Evolutionary conservation across 2,113 vertebrate species (phyloP), one percentile per base, ranked within the genome.

Genomic region (Pelecanoides urinatrix): DNA sequence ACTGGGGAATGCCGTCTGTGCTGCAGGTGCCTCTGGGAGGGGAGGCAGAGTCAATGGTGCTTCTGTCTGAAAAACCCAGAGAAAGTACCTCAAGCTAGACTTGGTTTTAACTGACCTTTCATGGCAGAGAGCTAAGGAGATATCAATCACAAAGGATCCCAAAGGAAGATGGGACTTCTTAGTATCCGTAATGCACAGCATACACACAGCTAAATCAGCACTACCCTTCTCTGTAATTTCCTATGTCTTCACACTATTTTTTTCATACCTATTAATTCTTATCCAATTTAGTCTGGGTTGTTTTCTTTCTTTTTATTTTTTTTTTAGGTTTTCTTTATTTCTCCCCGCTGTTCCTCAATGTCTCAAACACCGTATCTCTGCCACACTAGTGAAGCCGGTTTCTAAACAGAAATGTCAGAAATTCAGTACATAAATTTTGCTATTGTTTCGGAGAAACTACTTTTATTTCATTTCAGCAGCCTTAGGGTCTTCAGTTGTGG

Each of bases 1-100:
- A 2, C 34, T 26, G 38, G 47, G 61, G 16, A 68, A 17, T 0
- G 1, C 21, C 0, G 0, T 55, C 47, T 25, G 58, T 0, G 1
- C 3, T 32, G 34, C 36, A 20, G 47, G 49, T 52, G 16, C 10
- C 66, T 11, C 16, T 66, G 16, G 52, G 65, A 30, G 25, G 10
- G 13, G 70, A 53, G 21, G 17, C 32, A 44, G 10, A 36, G 23
- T 55, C 77, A 45, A 5, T 18, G 36, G 12, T 16, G 19, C 25
- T 70, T 32, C 49, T 56, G 21, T 59, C 23, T 65, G 29, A 50
- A 52, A 74, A 50, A 22, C 14, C 6, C 20, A 7, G 71, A 66
- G 71, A 26, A 62, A 40, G 22, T 45, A 36, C 21, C 19, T 38
- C 42, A 22, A 22, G 20, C 13, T 75, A 20, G 42, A 13, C 32